Conservation (phyloP, 2,113 vertebrate genomes). For the Lontra canadensis region DNA sequence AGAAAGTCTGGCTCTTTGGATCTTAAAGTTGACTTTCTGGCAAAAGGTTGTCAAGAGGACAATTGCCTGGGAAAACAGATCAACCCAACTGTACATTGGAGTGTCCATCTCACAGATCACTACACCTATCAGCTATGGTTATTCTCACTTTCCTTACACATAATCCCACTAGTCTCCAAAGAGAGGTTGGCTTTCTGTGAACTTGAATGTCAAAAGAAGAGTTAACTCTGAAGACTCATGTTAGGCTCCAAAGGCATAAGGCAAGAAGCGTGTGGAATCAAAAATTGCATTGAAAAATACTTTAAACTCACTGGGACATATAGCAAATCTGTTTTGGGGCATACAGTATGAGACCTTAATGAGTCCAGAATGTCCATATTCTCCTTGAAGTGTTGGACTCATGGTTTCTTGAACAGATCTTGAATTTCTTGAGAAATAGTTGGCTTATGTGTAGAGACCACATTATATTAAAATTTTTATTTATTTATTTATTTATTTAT, state of each 20-base stretch:
- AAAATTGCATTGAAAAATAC: background rate
- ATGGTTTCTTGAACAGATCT: background rate
- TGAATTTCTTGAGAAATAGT: conserved; percentile 34
- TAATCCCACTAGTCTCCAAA: background rate
- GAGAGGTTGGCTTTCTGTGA: background rate
- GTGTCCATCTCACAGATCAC: background rate
- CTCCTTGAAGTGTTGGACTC: background rate
- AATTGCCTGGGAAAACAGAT: background rate
- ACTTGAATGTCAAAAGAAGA: background rate
- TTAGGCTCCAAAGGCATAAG: background rate
- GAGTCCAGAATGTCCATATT: background rate
- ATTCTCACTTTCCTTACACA: background rate
- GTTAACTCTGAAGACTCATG: background rate
- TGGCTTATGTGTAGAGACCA: background rate
- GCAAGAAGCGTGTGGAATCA: background rate
- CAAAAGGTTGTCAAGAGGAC: background rate
- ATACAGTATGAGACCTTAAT: background rate
- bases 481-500: no score
- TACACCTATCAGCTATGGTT: accelerated
- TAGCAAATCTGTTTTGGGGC: background rate
- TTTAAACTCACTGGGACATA: background rate
- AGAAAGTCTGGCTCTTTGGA: background rate
- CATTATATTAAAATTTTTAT: background rate
- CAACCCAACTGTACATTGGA: background rate
- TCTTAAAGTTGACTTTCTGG: background rate